These are phyloP conservation scores for Glyptemys insculpta DNA, from an alignment of 2,797 vertebrate genomes.

Conservation along the genomic window DNA sequence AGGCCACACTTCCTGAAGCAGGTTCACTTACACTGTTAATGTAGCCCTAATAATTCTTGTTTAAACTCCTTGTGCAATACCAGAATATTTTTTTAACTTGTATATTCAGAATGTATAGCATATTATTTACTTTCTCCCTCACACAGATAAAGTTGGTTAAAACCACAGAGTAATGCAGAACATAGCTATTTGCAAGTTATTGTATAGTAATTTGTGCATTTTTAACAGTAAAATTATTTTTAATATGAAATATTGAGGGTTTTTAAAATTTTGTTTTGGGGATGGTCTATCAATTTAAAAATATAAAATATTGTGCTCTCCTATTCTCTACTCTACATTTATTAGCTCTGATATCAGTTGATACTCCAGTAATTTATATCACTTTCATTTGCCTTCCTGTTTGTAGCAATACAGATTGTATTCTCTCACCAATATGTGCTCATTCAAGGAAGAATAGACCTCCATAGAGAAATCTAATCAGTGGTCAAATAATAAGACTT, in stretches of 20 bases:
- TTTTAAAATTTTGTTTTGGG: background rate
- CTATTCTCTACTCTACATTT: background rate
- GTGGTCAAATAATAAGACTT: conserved; percentile 45
- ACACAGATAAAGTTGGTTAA: background rate
- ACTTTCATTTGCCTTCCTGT: conserved; percentile 21
- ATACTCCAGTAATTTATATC: conserved; percentile 8
- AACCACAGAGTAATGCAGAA: background rate
- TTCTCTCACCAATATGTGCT: background rate
- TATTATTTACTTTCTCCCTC: conserved; percentile 22
- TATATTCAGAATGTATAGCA: background rate
- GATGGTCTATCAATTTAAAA: background rate
- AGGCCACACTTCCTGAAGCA: conserved; percentile 16
- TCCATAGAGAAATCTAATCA: conserved; percentile 13
- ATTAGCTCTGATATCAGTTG: background rate
- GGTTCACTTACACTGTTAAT: conserved; percentile 21
- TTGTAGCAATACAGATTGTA: background rate
- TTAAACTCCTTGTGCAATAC: conserved; percentile 24
- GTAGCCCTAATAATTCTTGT: background rate
- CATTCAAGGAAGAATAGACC: background rate
- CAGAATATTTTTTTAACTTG: background rate
- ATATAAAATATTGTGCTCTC: conserved; percentile 29
- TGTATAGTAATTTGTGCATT: background rate
- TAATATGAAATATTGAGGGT: background rate
- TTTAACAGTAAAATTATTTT: background rate
- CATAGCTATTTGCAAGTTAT: conserved; percentile 1